Conservation (phyloP, 2,113 vertebrate species). For the Tragelaphus buxtoni region DNA sequence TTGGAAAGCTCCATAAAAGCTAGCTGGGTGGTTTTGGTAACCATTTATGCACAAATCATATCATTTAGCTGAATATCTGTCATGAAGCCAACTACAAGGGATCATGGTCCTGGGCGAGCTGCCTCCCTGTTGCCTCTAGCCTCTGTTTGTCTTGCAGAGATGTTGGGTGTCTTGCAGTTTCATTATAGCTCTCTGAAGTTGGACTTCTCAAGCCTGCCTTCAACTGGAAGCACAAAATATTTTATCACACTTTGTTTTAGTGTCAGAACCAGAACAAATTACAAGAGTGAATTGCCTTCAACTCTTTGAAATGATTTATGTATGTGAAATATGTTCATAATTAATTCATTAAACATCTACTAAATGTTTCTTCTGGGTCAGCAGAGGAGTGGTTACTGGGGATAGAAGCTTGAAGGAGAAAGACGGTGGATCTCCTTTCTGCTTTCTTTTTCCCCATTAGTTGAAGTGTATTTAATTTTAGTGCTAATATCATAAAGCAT, state of each 20-base stretch:
- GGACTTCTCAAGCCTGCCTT: neutral
- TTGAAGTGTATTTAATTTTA: neutral
- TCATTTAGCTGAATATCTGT: neutral
- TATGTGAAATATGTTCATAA: neutral
- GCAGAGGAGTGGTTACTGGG: neutral
- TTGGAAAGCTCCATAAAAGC: neutral
- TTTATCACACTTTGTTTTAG: neutral
- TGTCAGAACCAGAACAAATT: neutral
- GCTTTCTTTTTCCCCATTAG: neutral
- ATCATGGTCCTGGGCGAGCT: fast-evolving
- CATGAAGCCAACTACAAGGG: neutral
- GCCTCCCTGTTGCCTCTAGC: neutral
- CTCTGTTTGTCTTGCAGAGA: neutral
- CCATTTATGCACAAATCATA: neutral
- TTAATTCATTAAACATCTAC: neutral
- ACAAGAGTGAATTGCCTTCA: neutral
- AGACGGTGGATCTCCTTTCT: neutral
- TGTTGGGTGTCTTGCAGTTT: neutral
- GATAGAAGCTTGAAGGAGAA: neutral
- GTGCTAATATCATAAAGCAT: neutral
- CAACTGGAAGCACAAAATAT: neutral
- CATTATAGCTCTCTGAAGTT: neutral
- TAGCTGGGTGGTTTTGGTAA: neutral
- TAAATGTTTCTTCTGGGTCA: neutral
- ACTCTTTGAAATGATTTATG: neutral